These are phyloP conservation scores for Amia ocellicauda DNA, from an alignment of 2,113 vertebrate genomes.

Conservation along the genomic window DNA sequence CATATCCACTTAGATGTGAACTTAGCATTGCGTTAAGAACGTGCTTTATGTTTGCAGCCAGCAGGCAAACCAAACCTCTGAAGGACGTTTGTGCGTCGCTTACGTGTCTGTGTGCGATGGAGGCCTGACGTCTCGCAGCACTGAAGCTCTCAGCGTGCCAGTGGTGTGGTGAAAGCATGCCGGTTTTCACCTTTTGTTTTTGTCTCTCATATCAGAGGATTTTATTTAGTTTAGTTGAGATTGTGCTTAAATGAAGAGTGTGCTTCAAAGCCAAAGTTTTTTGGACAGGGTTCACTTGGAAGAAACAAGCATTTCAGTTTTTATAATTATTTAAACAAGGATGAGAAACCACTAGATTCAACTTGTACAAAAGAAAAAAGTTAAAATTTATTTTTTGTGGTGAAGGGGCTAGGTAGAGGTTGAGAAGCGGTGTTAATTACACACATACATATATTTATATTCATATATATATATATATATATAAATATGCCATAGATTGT, in stretches of 20 bases:
- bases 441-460: not conserved
- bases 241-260: constrained; percentile 96
- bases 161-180: constrained; percentile 75
- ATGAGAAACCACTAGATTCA: constrained; percentile 40
- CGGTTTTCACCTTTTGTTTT: constrained; percentile 52
- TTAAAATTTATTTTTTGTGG: not conserved
- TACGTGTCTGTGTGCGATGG: constrained; percentile 12
- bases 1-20: not conserved
- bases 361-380: not conserved
- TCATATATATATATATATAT: no score
- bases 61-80: not conserved
- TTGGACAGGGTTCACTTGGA: constrained; percentile 88
- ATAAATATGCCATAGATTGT: constrained; percentile 18
- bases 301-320: constrained; percentile 65
- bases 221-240: constrained; percentile 41
- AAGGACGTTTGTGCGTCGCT: not conserved
- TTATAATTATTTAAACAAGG: constrained; percentile 49
- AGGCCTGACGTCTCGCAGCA: constrained; percentile 33
- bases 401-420: not conserved
- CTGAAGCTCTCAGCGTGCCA: constrained; percentile 43
- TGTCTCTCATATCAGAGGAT: constrained; percentile 45
- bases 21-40: not conserved
- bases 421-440: not conserved
- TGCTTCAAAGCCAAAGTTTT: constrained; percentile 78
- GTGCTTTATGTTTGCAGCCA: not conserved